Conservation (phyloP, 2,888 invertebrate genomes). For the Tortrix viridana region DNA sequence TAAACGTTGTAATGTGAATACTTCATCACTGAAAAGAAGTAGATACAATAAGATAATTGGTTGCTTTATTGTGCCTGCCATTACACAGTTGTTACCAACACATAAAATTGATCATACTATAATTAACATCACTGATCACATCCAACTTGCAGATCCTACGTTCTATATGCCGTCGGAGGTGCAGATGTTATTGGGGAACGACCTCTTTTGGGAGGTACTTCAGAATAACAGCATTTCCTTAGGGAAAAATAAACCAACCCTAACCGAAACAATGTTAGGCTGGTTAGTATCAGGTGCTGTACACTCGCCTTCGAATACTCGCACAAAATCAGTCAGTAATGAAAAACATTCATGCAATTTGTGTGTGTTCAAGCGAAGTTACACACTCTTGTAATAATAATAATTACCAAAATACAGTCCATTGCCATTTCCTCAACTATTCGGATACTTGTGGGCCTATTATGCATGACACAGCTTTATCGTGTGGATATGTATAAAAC, state of each 20-base stretch:
- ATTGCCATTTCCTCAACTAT: conserved; percentile 5
- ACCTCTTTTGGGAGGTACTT: conserved; percentile 1
- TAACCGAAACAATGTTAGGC: conserved; percentile 30
- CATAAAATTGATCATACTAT: no score
- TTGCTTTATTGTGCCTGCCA: neutral
- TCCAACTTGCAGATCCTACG: no score
- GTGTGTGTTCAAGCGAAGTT: neutral
- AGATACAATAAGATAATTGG: conserved; percentile 24
- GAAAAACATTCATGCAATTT: no score
- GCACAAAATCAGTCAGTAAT: neutral
- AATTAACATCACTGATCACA: no score
- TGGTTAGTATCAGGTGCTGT: conserved; percentile 31
- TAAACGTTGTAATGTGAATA: conserved; percentile 21
- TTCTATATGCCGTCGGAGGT: no score
- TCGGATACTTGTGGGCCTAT: no score
- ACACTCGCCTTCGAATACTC: neutral
- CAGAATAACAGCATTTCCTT: conserved; percentile 6
- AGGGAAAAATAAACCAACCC: conserved; percentile 26
- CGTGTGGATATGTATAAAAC: no score
- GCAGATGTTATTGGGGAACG: no score
- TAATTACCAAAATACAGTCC: conserved; percentile 1
- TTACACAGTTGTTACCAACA: no score
- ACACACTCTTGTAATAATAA: no score
- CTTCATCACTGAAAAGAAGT: conserved; percentile 23
- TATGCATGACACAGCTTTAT: no score